Conservation (phyloP, 2,797 vertebrate species). For the Lycodopsis pacificus region DNA sequence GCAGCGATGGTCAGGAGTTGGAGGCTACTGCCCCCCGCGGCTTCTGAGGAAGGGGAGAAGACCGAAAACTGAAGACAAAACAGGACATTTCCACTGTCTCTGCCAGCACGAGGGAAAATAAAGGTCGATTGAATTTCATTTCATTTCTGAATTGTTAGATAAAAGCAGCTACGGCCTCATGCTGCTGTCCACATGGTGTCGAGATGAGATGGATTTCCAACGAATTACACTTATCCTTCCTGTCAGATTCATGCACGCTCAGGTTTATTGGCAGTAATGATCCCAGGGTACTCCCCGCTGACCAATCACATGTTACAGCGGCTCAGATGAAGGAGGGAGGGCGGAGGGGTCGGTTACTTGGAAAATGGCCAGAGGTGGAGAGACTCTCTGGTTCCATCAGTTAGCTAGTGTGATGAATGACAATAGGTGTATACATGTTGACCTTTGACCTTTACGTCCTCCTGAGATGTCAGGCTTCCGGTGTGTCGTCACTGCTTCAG, state of each 20-base stretch:
- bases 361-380: conserved; percentile 33
- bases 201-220: conserved; percentile 47
- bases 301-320: conserved; percentile 72
- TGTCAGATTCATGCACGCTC: conserved; percentile 71
- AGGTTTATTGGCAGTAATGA: conserved; percentile 77
- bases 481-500: conserved; percentile 2
- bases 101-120: conserved; percentile 39
- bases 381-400: conserved; percentile 22
- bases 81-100: conserved; percentile 51
- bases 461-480: conserved; percentile 20
- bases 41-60: conserved; percentile 70
- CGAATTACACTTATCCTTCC: conserved; percentile 41
- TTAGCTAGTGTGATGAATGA: conserved; percentile 37
- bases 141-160: conserved; percentile 52
- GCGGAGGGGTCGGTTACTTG: conserved; percentile 31
- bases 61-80: conserved; percentile 57
- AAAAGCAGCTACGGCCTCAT: conserved; percentile 37
- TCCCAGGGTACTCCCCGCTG: conserved; percentile 69
- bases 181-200: conserved; percentile 40
- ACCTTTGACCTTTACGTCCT: conserved; percentile 40
- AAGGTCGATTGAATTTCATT: conserved; percentile 48
- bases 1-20: conserved; percentile 81
- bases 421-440: conserved; percentile 23
- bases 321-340: conserved; percentile 38
- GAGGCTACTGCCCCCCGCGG: conserved; percentile 68